A percentile compares a stretch with the other conserved stretches of the same genome.
Conservation (phyloP, 2,888 invertebrate species). For the Agrotis exclamationis region DNA sequence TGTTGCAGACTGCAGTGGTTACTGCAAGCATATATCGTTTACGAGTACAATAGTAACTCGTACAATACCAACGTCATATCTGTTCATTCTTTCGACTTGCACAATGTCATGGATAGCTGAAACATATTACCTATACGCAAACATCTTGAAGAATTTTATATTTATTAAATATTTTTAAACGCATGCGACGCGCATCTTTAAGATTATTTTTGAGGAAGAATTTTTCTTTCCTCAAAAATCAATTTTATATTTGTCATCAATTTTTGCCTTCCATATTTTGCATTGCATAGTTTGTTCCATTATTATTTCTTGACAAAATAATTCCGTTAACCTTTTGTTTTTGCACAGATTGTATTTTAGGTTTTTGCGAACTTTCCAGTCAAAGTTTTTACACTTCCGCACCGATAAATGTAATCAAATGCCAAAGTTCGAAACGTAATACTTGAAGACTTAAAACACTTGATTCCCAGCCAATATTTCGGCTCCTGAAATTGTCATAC, state of each 20-base stretch:
- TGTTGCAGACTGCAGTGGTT: constrained; percentile 23
- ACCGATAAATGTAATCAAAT: background rate
- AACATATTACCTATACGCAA: background rate
- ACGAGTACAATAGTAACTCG: constrained; percentile 21
- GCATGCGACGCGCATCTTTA: no score
- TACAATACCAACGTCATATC: constrained; percentile 25
- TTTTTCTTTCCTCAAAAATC: no score
- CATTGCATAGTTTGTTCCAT: no score
- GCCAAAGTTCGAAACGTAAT: background rate
- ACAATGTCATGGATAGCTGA: background rate
- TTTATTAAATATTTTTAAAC: no score
- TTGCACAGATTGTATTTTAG: background rate
- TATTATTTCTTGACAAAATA: background rate
- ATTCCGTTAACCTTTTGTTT: background rate
- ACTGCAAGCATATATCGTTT: constrained; percentile 31
- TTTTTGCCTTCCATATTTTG: background rate
- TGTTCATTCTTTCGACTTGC: constrained; percentile 20
- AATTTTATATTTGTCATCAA: background rate
- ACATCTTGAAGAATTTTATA: background rate
- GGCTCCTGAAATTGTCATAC: background rate
- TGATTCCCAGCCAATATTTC: no score
- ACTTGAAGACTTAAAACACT: no score
- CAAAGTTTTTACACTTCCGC: background rate
- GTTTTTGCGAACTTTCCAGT: background rate
- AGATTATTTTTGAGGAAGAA: no score